A percentile compares a stretch with the other conserved stretches of the same genome.
Evolutionary conservation across 2,113 vertebrate species (phyloP).

Genomic region (Trichomycterus rosablanca): DNA sequence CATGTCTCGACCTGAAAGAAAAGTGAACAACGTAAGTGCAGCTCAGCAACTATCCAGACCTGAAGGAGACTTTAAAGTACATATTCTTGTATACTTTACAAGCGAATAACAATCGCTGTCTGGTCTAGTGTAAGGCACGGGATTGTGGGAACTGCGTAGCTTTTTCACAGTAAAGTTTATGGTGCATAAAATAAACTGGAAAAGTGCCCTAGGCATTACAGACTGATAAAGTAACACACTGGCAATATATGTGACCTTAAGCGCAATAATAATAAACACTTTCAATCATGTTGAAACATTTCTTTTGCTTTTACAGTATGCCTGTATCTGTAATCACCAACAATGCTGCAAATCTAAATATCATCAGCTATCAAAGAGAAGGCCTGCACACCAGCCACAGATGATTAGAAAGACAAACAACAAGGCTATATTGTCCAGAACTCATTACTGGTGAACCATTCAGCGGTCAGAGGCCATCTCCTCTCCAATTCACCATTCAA

Average conservation of each 20-base stretch:
- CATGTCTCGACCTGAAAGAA: conserved; percentile 83
- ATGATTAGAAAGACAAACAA: conserved; percentile 30
- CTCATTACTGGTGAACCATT: conserved; percentile 25
- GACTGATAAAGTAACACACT: conserved; percentile 28
- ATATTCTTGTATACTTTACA: conserved; percentile 13
- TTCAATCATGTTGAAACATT: conserved; percentile 14
- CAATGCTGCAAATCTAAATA: conserved; percentile 17
- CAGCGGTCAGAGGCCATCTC: conserved; percentile 31
- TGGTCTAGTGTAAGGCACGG: conserved; percentile 14
- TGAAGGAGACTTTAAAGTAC: not conserved
- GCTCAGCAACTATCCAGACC: not conserved
- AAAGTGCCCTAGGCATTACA: conserved; percentile 28
- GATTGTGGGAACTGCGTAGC: conserved; percentile 15
- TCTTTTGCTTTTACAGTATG: conserved; percentile 3
- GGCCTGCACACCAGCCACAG: conserved; percentile 14
- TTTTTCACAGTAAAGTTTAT: conserved; percentile 36
- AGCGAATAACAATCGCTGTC: conserved; percentile 18
- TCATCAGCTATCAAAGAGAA: conserved; percentile 27
- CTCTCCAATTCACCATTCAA: conserved; percentile 21
- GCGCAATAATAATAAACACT: conserved; percentile 21
- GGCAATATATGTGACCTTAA: conserved; percentile 25
- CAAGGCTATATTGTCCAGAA: conserved; percentile 18
- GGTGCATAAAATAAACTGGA: conserved; percentile 40
- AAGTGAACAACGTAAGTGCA: conserved; percentile 29
- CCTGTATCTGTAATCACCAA: conserved; percentile 2